phyloP scores from a whole-genome alignment of 2,797 vertebrate species.

The Hephaestus fuliginosus region DNA sequence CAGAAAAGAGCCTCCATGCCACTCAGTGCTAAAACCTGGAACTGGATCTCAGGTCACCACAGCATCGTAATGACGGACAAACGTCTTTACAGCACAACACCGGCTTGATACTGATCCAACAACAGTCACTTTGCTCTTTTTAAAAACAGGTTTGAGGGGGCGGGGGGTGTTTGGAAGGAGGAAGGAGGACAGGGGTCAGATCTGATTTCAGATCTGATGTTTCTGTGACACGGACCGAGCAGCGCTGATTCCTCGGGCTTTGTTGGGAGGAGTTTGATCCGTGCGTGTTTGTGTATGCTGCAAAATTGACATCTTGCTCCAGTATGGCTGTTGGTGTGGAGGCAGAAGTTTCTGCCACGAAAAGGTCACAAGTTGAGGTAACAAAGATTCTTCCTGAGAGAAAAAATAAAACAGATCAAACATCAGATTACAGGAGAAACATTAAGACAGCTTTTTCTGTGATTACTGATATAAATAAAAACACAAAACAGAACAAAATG shows the following conservation, averaged over 20 bases:
- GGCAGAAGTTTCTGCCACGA: slow-evolving; percentile 84
- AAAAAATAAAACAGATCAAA: background rate
- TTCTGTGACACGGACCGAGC: slow-evolving; percentile 72
- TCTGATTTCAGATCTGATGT: slow-evolving; percentile 63
- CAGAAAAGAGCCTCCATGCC: slow-evolving; percentile 86
- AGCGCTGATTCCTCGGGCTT: slow-evolving; percentile 69
- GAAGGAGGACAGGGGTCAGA: slow-evolving; percentile 10
- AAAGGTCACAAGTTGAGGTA: slow-evolving; percentile 89
- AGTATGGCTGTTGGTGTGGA: slow-evolving; percentile 87
- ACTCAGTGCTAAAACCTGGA: slow-evolving; percentile 85
- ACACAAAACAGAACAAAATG: no score
- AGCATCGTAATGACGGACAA: slow-evolving; percentile 73
- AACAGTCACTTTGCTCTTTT: slow-evolving; percentile 76
- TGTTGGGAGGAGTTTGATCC: slow-evolving; percentile 68
- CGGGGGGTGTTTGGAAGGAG: slow-evolving; percentile 3
- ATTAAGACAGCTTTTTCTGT: no score
- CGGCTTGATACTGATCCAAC: slow-evolving; percentile 76
- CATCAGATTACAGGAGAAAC: no score
- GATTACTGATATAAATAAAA: no score
- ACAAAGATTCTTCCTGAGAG: slow-evolving; percentile 83
- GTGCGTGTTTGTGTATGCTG: slow-evolving; percentile 71
- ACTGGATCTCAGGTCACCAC: slow-evolving; percentile 82
- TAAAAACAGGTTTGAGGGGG: slow-evolving; percentile 63
- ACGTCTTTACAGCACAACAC: slow-evolving; percentile 78
- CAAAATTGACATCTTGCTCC: slow-evolving; percentile 84